Evolutionary conservation across 2,888 invertebrate species (phyloP).

Genomic region (Lumbricus terrestris): DNA sequence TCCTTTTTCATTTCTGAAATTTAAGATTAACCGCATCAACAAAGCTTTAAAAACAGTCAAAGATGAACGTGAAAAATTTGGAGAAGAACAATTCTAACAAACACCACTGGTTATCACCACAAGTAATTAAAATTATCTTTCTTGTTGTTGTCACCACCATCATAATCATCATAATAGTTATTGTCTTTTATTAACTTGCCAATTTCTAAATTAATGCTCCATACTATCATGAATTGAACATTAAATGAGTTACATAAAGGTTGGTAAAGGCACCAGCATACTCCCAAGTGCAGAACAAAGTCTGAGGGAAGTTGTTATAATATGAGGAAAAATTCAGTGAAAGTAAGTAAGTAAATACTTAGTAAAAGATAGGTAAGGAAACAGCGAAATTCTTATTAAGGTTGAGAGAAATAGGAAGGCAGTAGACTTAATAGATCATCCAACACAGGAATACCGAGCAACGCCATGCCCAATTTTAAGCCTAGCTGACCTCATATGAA

Average conservation of each 20-base stretch:
- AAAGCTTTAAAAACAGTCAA: background rate
- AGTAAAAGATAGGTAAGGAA: background rate
- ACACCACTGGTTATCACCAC: background rate
- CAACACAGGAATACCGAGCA: too few relatives aligned
- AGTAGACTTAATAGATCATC: too few relatives aligned
- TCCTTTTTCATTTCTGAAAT: background rate
- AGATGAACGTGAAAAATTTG: background rate
- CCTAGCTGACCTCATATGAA: too few relatives aligned
- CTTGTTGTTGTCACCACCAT: too few relatives aligned
- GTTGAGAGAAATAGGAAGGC: too few relatives aligned
- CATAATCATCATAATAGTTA: background rate
- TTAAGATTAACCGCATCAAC: background rate
- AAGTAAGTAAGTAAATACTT: too few relatives aligned
- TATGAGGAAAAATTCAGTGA: too few relatives aligned
- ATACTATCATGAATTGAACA: background rate
- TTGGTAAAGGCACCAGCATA: background rate
- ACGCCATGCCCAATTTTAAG: too few relatives aligned
- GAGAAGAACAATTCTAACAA: background rate
- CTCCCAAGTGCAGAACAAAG: background rate
- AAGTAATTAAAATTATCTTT: background rate
- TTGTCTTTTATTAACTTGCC: background rate
- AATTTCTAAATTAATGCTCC: too few relatives aligned
- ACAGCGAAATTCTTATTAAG: too few relatives aligned
- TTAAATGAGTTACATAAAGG: background rate
- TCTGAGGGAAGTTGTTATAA: background rate